phyloP scores from a whole-genome alignment of 2,113 vertebrate species.

The Merops nubicus region DNA sequence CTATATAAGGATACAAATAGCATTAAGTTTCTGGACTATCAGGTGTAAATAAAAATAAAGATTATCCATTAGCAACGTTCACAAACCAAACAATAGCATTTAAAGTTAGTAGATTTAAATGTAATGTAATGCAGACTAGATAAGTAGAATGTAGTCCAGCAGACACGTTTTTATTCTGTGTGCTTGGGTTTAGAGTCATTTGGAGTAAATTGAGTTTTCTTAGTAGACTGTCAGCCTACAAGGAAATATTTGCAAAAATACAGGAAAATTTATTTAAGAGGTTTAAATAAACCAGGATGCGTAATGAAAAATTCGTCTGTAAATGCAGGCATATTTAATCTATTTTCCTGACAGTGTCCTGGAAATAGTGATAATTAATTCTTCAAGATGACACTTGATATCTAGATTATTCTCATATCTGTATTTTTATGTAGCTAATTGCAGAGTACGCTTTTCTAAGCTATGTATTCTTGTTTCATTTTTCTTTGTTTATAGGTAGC shows the following conservation, averaged over 20 bases:
- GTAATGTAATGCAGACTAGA: too few species aligned
- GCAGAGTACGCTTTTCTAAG: neutral
- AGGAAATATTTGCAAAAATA: neutral
- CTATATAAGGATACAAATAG: neutral
- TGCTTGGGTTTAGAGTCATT: neutral
- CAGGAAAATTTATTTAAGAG: neutral
- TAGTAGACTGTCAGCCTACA: neutral
- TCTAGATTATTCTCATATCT: neutral
- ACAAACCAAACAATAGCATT: neutral
- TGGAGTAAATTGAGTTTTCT: neutral
- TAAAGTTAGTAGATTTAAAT: neutral
- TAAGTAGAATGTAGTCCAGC: neutral
- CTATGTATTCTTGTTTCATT: neutral
- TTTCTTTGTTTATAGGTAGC: neutral
- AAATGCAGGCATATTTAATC: neutral
- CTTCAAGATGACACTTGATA: neutral
- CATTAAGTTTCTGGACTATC: neutral
- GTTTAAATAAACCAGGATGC: neutral
- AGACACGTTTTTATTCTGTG: neutral
- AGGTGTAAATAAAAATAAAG: neutral
- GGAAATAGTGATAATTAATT: neutral
- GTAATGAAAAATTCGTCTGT: neutral
- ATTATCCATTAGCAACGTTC: neutral
- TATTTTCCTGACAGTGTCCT: neutral
- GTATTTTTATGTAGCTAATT: neutral